Evolutionary conservation across 2,113 vertebrate species (phyloP).

Genomic region (Platichthys flesus): DNA sequence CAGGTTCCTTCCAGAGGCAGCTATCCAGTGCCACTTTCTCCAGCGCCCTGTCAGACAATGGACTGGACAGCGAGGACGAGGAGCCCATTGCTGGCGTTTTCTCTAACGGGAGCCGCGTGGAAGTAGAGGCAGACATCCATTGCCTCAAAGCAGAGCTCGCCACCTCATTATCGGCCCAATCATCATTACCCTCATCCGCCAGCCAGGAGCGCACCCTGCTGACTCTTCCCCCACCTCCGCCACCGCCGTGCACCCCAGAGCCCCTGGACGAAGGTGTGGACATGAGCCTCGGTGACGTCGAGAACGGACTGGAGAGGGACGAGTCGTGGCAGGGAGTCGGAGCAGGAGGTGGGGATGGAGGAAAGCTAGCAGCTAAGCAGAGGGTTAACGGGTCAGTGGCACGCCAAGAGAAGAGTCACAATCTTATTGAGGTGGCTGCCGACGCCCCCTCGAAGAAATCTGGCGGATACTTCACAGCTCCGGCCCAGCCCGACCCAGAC

Average conservation of each 20-base stretch:
- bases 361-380: conserved; percentile 83
- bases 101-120: conserved; percentile 94
- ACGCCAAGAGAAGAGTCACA: conserved; percentile 92
- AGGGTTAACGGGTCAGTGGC: conserved; percentile 93
- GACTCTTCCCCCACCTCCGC: conserved; percentile 72
- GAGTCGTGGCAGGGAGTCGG: conserved; percentile 57
- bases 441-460: conserved; percentile 91
- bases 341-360: conserved; percentile 47
- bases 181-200: conserved; percentile 48
- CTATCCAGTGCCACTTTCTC: conserved; percentile 97
- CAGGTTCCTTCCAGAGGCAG: conserved; percentile 92
- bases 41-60: conserved; percentile 96
- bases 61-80: conserved; percentile 96
- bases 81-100: conserved; percentile 97
- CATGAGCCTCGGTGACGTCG: conserved; percentile 76
- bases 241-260: conserved; percentile 82
- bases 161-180: conserved; percentile 37
- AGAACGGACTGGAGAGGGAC: conserved; percentile 79
- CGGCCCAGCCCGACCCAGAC: conserved; percentile 93
- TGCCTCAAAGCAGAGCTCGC: conserved; percentile 78
- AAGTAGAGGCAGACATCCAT: conserved; percentile 96
- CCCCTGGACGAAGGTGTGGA: conserved; percentile 85
- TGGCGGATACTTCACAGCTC: conserved; percentile 96
- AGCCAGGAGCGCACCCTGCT: conserved; percentile 52
- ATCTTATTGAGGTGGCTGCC: conserved; percentile 92